Percentiles rank a stretch among this genome's conserved stretches.
phyloP scores from a whole-genome alignment of 2,888 invertebrate genomes.

The Eumacrocentrus americanus region DNA sequence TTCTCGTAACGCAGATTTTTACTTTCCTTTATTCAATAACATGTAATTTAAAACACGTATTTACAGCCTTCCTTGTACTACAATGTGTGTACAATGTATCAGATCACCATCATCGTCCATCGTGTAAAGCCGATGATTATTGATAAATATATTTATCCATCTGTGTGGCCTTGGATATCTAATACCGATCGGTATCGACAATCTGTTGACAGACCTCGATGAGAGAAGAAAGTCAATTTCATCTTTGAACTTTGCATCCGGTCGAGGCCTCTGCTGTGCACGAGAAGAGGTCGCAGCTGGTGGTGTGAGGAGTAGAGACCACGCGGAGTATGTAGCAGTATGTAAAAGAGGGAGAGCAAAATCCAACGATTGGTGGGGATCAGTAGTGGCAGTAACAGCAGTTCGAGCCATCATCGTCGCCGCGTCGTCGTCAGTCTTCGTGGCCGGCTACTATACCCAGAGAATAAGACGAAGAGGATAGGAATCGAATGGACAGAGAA shows the following conservation, averaged over 20 bases:
- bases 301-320: not conserved
- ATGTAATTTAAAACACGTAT: too few species aligned
- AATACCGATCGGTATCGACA: too few species aligned
- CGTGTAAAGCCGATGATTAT: too few species aligned
- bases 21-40: not conserved
- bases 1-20: not conserved
- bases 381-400: slow-evolving; percentile 10
- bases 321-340: not conserved
- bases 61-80: not conserved
- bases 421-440: not conserved
- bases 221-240: not conserved
- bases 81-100: too few species aligned
- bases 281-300: slow-evolving; percentile 8
- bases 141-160: too few species aligned
- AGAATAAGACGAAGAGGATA: too few species aligned
- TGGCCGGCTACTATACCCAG: not conserved
- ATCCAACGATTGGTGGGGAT: not conserved
- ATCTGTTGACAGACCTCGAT: too few species aligned
- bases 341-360: slow-evolving; percentile 6
- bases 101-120: not conserved
- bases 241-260: not conserved
- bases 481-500: not conserved
- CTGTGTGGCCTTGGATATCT: too few species aligned
- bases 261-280: slow-evolving; percentile 3
- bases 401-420: slow-evolving; percentile 8